Conservation (phyloP, 2,797 vertebrate species). For the Limnodromus scolopaceus region DNA sequence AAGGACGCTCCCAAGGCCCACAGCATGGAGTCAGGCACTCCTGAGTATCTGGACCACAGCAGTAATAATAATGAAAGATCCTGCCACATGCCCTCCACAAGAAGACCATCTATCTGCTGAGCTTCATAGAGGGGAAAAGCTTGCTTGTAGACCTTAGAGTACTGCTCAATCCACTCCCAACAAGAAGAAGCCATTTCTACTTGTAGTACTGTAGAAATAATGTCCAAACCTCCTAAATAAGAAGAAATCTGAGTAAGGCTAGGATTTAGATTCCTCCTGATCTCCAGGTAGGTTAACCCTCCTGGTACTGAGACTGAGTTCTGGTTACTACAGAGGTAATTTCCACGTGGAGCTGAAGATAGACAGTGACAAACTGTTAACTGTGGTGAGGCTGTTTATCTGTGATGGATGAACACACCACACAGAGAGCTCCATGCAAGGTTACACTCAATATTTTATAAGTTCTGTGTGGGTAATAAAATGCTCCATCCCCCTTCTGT, state of each 20-base stretch:
- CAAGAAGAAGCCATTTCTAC: background rate
- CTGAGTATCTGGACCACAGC: background rate
- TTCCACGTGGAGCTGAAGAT: background rate
- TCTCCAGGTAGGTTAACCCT: background rate
- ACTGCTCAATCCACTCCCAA: background rate
- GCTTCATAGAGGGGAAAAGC: background rate
- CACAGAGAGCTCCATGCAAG: background rate
- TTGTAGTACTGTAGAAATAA: background rate
- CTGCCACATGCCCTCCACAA: background rate
- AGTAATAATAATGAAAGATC: background rate
- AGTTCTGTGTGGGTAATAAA: conserved; percentile 26
- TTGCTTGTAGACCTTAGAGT: background rate
- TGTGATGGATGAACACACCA: conserved; percentile 10
- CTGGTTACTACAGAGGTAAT: background rate
- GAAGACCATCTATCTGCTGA: background rate
- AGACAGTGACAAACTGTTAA: conserved; percentile 34
- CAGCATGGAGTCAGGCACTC: background rate
- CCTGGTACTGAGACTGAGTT: background rate
- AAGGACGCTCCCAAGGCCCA: background rate
- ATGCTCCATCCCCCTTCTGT: background rate
- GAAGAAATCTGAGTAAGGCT: background rate
- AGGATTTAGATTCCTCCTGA: background rate
- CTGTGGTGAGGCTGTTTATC: conserved; percentile 19
- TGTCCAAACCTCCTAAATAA: background rate
- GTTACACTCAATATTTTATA: conserved; percentile 35